A percentile compares a stretch with the other conserved stretches of the same genome.
phyloP scores from a whole-genome alignment of 1,140 invertebrate species.

The Coptotermes formosanus region DNA sequence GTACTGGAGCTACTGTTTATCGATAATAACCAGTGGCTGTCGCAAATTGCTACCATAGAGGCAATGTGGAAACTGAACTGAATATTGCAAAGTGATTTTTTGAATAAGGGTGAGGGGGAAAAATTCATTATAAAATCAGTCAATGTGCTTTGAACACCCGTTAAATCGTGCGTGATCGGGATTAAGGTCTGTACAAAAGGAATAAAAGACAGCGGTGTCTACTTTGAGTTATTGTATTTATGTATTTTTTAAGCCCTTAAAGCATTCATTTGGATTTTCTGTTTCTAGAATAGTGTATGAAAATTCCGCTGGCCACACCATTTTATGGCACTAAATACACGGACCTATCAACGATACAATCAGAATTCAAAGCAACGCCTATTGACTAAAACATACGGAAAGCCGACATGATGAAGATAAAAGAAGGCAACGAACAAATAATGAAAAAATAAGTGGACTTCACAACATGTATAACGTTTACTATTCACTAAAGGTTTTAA shows the following conservation, averaged over 20 bases:
- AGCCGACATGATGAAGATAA: not conserved
- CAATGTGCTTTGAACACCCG: slow-evolving; percentile 17
- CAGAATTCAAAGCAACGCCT: not conserved
- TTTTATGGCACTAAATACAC: not conserved
- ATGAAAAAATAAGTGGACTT: too few relatives aligned
- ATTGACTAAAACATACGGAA: not conserved
- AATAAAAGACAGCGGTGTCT: not conserved
- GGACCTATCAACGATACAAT: not conserved
- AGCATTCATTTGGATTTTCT: not conserved
- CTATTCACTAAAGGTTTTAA: too few relatives aligned
- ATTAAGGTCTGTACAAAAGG: slow-evolving; percentile 6
- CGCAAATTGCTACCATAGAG: not conserved
- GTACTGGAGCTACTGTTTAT: not conserved
- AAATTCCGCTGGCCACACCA: not conserved
- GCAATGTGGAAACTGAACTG: slow-evolving; percentile 10
- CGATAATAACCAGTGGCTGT: not conserved
- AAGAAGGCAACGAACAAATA: not conserved
- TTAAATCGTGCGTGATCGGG: slow-evolving; percentile 2
- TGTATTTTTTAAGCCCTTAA: not conserved
- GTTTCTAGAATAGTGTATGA: not conserved
- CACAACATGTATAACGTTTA: too few relatives aligned
- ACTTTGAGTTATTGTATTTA: not conserved
- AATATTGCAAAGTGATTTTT: slow-evolving; percentile 17
- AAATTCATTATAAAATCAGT: slow-evolving; percentile 10
- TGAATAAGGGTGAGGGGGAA: not conserved